Evolutionary conservation across 2,888 invertebrate species (phyloP), one percentile per base, ranked within the genome.

Genomic region (Diaprepes abbreviatus): DNA sequence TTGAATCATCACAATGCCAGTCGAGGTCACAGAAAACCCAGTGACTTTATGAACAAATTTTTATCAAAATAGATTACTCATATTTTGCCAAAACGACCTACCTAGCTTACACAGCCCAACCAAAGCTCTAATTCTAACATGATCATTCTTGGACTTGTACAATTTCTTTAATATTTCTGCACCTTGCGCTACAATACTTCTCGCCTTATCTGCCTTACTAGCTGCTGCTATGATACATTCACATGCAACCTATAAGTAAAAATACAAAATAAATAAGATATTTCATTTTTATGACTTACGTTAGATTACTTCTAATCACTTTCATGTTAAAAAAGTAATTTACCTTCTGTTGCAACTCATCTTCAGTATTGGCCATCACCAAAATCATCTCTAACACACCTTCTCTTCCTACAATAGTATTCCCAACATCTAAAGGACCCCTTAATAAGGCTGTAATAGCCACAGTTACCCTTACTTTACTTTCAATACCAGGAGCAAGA

Each of bases 221-320:
- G 98, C 93, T 2, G 98, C 97, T 3, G 97, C 96, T 70, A 98
- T 94, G 50, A 99, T 91, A 77, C 98, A 97, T 84, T 99, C 99
- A 80, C 96, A 96, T 0, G 99, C 95, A 10, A 98, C 82, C 60
- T 68, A 17, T 19, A 31, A 24, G 10, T 17, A 43, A 59, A 43
- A 40, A 16, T 16, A 40, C 4, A 17, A 10, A 17, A 12, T 40
- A 12, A 12, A 14, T 10, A 17, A 17, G n/a, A n/a, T 3, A 19
- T 45, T 45, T 17, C 21, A 2, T 45, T 3, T 10, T 2, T 36
- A 9, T n/a, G n/a, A 12, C 3, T 36, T 33, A 33, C 33, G 9
- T 33, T n/a, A n/a, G n/a, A n/a, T n/a, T n/a, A n/a, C n/a, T n/a
- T 9, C 7, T 33, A 33, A 33, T 9, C 3, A 2, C 1, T 33